phyloP scores from a whole-genome alignment of 2,888 invertebrate genomes.

The Ceramica pisi region DNA sequence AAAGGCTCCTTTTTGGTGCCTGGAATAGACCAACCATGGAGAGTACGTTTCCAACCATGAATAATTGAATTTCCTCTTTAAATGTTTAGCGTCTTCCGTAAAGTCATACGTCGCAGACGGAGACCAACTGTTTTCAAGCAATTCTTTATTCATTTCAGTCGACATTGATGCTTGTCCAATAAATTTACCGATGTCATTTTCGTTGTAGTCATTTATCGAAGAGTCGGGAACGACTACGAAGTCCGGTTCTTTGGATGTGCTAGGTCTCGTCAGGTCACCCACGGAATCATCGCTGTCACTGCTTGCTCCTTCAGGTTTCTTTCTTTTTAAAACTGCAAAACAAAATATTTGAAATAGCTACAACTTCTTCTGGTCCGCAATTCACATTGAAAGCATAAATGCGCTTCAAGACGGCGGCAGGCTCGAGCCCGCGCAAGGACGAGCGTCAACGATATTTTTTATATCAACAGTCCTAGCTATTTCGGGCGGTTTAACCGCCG shows the following conservation, averaged over 20 bases:
- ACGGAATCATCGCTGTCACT: conserved; percentile 1
- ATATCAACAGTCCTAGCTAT: neutral
- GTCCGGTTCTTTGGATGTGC: neutral
- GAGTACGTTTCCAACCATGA: neutral
- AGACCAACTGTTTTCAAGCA: neutral
- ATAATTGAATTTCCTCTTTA: too few species aligned
- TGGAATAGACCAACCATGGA: conserved; percentile 7
- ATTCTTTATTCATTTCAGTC: conserved; percentile 1
- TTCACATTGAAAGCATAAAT: too few species aligned
- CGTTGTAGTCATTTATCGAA: neutral
- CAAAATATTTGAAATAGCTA: neutral
- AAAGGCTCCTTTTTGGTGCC: conserved; percentile 45
- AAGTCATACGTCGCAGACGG: too few species aligned
- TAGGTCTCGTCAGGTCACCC: conserved; percentile 1
- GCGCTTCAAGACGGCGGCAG: conserved; percentile 9
- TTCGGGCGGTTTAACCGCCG: too few species aligned
- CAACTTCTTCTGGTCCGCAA: too few species aligned
- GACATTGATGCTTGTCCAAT: neutral
- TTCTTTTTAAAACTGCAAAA: neutral
- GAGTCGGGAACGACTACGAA: neutral
- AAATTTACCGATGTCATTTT: conserved; percentile 2
- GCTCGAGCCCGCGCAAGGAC: conserved; percentile 20
- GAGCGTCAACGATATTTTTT: conserved; percentile 22
- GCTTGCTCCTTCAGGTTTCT: conserved; percentile 2
- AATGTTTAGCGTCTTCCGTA: too few species aligned